Base-by-base conservation (phyloP, 2,797 vertebrate species). In the Mycteria americana region DNA sequence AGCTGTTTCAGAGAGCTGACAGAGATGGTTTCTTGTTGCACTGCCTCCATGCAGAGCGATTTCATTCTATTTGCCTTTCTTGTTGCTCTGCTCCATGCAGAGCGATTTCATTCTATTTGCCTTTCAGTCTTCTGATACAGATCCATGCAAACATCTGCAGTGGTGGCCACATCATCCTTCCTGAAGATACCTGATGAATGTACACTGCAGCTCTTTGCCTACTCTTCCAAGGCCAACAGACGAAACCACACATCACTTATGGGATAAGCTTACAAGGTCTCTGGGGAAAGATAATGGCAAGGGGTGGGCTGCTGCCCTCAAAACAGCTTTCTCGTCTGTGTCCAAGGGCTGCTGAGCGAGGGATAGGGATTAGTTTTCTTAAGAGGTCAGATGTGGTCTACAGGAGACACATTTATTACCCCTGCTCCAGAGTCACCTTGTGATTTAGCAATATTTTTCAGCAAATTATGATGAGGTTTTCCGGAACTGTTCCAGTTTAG, bases 11-110 rank as follows among this genome's bases (percentile, higher is more conserved):
- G 50, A 37, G 48, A 24, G 48, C 41, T 27, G 51, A 33, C 23
- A 18, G 57, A 60, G 51, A 10, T 9, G 41, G n/a, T 37, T 74
- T 69, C 73, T 79, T 48, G 35, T 54, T 45, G 51, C 31, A 9
- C 1, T 27, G n/a, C 39, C 56, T 53, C 50, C 51, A 10, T 0
- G 18, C 13, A 35, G 18, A 67, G 30, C 3, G 1, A 18, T 51
- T 84, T 78, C 57, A 13, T 24, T 35, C 50, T 6, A 10, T 41
- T 21, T 69, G 37, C 45, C 68, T 74, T 63, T 50, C 80, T 79
- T 48, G 35, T 54, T 39, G 51, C 31, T 8, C 1, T 27, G n/a
- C 39, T 53, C 50, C 51, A 10, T 0, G 18, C 13, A 35, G 18
- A 67, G 30, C 3, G 1, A 18, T 51, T 84, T 79, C 59, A 13